Evolutionary conservation across 1,140 invertebrate genomes (phyloP), one percentile per base, ranked within the genome.

Genomic region (Drosophila paulistorum): DNA sequence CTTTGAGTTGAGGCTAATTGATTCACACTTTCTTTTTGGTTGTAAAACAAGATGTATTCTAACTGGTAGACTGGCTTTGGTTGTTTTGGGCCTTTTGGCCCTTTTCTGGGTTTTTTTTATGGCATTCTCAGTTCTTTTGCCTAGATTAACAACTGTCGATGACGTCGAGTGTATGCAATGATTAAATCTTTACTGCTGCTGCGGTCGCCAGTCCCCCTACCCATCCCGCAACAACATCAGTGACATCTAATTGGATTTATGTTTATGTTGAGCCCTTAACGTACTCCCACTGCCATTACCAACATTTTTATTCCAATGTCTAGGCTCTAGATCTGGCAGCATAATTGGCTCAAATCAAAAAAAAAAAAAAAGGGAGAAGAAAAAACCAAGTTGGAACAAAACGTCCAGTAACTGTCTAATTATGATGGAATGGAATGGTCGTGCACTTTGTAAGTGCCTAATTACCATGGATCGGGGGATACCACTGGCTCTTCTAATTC

Each of bases 11-110:
- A 57, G 77, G 54, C 85, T 89, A 89, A 90, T 89, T 89, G 84
- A 89, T 89, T 89, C 85, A 89, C 85, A 89, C 84, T 89, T 89
- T 89, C 85, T 89, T 89, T 84, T 81, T 72, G 85, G 81, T 81
- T 81, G 80, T 90, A 84, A 89, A 89, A 89, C 67, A 84, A 81
- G 77, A 83, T 89, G 84, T 89, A 79, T 77, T 65, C 60, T 61
- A 23, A 57, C 39, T 51, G 14, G 48, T 30, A 39, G 37, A 39
- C 42, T 6, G 5, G 7, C 30, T 30, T 30, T 5, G 30, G 42
- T 33, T 58, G 54, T 66, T 13, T 26, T 4, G 11, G 17, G 26
- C 13, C 7, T 35, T 1, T 60, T 14, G 13, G 17, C 17, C 35
- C 26, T 11, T 17, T 30, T 26, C 4, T 5, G 35, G 17, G 3